Evolutionary conservation across 2,888 invertebrate species (phyloP), one percentile per base, ranked within the genome.

Genomic region (Dolichomitus sp.): DNA sequence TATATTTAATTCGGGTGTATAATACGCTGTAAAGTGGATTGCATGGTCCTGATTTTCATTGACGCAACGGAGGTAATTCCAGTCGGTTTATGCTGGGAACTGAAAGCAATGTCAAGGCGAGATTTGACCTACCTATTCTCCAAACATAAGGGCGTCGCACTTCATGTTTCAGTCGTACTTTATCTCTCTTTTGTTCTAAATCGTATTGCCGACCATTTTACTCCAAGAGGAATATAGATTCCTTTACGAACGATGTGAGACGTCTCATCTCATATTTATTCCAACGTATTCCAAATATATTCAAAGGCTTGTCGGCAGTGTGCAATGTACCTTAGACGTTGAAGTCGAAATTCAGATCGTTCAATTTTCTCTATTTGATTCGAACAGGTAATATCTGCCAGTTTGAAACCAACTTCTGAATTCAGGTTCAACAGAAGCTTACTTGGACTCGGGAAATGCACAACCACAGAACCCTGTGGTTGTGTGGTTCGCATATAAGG

Each of bases 361-460:
- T 19, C 17, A 19, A 19, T 52, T 52, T 6, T 52, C 52, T 23
- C 19, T 9, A 52, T 23, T 52, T 11, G 9, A 2, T 11, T 2
- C 59, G 7, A 59, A 59, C 9, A 5, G 17, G 33, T 33, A 33
- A 59, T 59, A 33, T 37, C 14, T n/a, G 3, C n/a, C 33, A 17
- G 59, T 6, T 59, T 33, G 7, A 4, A 17, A 37, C 30, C 59
- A 59, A 9, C 33, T 33, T 59, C 17, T 2, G 33, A 33, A 59
- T 17, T 33, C 59, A 59, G 59, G 17, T n/a, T 33, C 33, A 59
- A 59, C 30, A 37, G 59, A 59, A 30, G 59, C 57, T 59, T 37
- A 33, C 14, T 59, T 52, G 19, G 11, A 52, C 1, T 11, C 37
- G 59, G 5, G n/a, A 59, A 59, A n/a, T 6, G 30, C 14, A 33